Base-by-base conservation (phyloP, 2,888 invertebrate species). In the Callyntrura guangdongensis region DNA sequence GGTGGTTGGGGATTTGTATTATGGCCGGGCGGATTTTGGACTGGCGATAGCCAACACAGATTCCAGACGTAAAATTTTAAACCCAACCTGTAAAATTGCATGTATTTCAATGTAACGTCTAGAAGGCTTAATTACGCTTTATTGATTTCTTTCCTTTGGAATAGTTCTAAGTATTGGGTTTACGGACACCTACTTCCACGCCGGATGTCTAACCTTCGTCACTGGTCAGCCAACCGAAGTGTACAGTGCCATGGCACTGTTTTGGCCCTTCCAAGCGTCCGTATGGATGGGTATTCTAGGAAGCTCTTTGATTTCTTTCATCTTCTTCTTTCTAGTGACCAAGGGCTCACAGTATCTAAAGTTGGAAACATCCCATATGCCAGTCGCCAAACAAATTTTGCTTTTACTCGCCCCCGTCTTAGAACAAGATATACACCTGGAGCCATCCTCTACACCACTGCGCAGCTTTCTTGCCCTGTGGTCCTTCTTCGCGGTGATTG, bases 181-280 rank as follows among this genome's bases (percentile, higher is more conserved):
- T 6, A 47, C 49, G n/a, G n/a, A 47, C 36, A 14, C 56, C 0
- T 36, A 53, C 53, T 92, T 84, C 53, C 90, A 87, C 79, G 20
- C 61, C 8, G 90, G 92, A 14, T 92, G 89, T 69, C 86, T 92
- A 14, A 90, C 92, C 17, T 92, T 86, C 74, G 91, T 92, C 25
- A 92, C 92, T 1, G 67, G 82, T 0, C 84, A 90, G 27, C 91
- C 91, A 27, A 45, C 36, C 4, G 36, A 85, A 56, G 25, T 92
- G 0, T 92, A 69, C 67, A 84, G 84, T 12, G 20, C 88, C 0
- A 2, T 47, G 1, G 90, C 92, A 0, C 20, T 92, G 0, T 45
- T 90, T 20, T 92, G 90, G 90, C 89, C 92, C 1, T 92, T 92
- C 53, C 59, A 88, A n/a, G 4, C 74, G 0, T 3, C n/a, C 6